phyloP scores from a whole-genome alignment of 1,140 invertebrate species.

The Nylanderia fulva region DNA sequence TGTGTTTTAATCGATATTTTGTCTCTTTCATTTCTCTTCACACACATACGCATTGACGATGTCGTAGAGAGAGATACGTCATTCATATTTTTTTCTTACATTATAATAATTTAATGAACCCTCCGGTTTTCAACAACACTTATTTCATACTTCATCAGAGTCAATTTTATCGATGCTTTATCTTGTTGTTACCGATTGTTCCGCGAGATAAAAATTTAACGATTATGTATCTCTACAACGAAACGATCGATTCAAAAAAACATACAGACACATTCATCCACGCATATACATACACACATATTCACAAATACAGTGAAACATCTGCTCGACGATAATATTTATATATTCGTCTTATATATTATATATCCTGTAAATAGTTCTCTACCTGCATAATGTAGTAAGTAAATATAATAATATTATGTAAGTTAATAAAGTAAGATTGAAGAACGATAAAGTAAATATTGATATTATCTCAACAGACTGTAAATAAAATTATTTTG shows the following conservation, averaged over 20 bases:
- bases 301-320: conserved; percentile 31
- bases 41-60: background rate
- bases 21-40: background rate
- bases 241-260: conserved; percentile 42
- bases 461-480: conserved; percentile 77
- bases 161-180: background rate
- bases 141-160: background rate
- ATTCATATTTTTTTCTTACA: background rate
- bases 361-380: conserved; percentile 76
- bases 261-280: background rate
- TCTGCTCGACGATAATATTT: conserved; percentile 71
- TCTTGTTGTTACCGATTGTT: conserved; percentile 31
- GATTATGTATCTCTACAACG: conserved; percentile 66
- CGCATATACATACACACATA: background rate
- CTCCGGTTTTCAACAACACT: conserved; percentile 1
- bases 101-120: background rate
- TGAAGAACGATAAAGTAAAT: conserved; percentile 74
- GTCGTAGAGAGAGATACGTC: background rate
- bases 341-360: conserved; percentile 79
- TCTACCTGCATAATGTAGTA: conserved; percentile 70
- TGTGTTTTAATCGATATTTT: conserved; percentile 37
- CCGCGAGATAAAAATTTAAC: conserved; percentile 39
- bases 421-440: conserved; percentile 72
- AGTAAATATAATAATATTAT: conserved; percentile 73
- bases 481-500: conserved; percentile 86